phyloP scores from a whole-genome alignment of 1,140 invertebrate genomes.

The Neodiprion virginianus region DNA sequence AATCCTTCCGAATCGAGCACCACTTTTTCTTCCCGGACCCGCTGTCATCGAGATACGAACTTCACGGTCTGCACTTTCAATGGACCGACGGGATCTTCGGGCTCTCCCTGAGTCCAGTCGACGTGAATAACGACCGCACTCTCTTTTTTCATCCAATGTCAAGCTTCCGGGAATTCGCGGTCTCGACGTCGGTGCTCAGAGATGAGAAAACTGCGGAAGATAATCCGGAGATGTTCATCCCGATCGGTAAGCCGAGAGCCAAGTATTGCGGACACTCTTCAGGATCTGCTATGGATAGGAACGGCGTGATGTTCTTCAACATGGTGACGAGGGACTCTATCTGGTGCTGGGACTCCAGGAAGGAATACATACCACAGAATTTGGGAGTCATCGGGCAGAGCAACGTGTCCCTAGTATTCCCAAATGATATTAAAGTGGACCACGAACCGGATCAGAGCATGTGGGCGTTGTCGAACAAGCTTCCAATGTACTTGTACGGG shows the following conservation, averaged over 20 bases:
- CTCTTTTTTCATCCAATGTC: constrained; percentile 83
- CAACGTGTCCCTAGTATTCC: constrained; percentile 71
- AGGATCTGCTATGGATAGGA: constrained; percentile 71
- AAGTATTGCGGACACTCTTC: constrained; percentile 75
- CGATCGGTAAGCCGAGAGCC: constrained; percentile 66
- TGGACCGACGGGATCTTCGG: constrained; percentile 86
- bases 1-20: constrained; percentile 77
- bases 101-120: constrained; percentile 70
- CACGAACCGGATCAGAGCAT: constrained; percentile 71
- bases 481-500: constrained; percentile 77
- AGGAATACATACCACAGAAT: constrained; percentile 70
- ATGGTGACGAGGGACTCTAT: constrained; percentile 76
- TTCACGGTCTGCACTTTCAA: constrained; percentile 77
- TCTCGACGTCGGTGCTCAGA: constrained; percentile 69
- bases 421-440: constrained; percentile 81
- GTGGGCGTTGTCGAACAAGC: constrained; percentile 77
- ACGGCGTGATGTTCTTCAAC: constrained; percentile 80
- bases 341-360: constrained; percentile 80
- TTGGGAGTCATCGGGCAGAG: constrained; percentile 68
- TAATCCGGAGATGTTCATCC: constrained; percentile 65
- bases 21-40: constrained; percentile 82
- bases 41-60: constrained; percentile 68
- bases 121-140: constrained; percentile 64
- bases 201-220: constrained; percentile 64
- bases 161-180: constrained; percentile 76